Conservation (phyloP, 1,140 invertebrate genomes). For the Cydia amplana region DNA sequence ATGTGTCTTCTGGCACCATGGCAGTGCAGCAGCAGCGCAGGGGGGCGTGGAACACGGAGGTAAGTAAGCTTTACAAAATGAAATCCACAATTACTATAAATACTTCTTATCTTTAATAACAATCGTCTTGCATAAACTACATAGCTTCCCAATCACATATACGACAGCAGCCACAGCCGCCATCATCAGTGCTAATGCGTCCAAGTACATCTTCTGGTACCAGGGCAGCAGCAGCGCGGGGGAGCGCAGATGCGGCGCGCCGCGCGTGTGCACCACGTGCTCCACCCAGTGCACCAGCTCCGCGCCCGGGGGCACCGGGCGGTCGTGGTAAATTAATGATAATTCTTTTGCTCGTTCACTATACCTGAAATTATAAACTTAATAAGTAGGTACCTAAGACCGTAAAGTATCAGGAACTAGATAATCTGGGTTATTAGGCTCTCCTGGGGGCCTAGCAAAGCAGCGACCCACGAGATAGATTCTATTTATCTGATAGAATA, state of each 20-base stretch:
- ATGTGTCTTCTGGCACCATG: too few relatives aligned
- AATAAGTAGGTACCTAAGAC: not conserved
- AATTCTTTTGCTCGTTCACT: constrained; percentile 46
- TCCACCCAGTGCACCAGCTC: constrained; percentile 59
- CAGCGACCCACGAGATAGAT: too few relatives aligned
- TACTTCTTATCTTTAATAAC: not conserved
- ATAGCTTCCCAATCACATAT: not conserved
- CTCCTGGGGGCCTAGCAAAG: too few relatives aligned
- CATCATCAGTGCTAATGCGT: constrained; percentile 42
- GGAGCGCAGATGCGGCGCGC: constrained; percentile 54
- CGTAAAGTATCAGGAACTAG: too few relatives aligned
- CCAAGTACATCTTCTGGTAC: constrained; percentile 59
- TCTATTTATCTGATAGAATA: too few relatives aligned
- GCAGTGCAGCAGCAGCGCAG: too few relatives aligned
- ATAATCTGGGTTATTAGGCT: too few relatives aligned
- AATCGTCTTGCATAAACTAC: not conserved
- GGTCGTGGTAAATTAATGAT: constrained; percentile 55
- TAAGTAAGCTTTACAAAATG: too few relatives aligned
- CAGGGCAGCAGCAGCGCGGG: constrained; percentile 48
- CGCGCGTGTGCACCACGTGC: constrained; percentile 53
- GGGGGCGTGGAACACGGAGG: too few relatives aligned
- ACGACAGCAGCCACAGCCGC: not conserved
- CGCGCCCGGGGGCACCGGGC: constrained; percentile 46
- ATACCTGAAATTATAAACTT: constrained; percentile 45
- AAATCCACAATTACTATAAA: constrained; percentile 1